Evolutionary conservation across 2,888 invertebrate species (phyloP), one percentile per base, ranked within the genome.

Genomic region (Cephalotes varians): DNA sequence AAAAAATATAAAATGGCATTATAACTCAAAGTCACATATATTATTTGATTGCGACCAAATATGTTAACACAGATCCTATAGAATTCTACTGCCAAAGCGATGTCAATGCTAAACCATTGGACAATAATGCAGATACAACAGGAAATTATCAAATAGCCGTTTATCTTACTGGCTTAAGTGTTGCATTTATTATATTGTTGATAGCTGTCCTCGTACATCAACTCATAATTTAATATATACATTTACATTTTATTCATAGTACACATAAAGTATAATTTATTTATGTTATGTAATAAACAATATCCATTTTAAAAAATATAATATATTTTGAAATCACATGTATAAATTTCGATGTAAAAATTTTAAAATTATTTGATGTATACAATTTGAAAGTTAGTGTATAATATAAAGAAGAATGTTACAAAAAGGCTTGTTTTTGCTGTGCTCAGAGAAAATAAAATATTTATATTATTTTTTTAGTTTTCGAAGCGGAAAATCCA

Each of bases 151-250:
- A 96, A 91, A 95, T 96, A 58, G 95, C 81, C 54, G 44, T 96
- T 94, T 96, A 96, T 90, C 94, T 96, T 40, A 95, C 95, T 2
- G 96, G 96, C 62, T 95, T 97, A 77, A 95, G 95, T 62, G 95
- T 96, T 88, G 96, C 97, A 15, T 94, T 97, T 92, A 90, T 97
- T 6, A 96, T 97, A 47, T 93, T 96, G 0, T 87, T 96, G 31
- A 92, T 96, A 49, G 96, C 97, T 34, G 95, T 97, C 84, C 91
- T 97, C 54, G 93, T 97, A 83, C 96, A 97, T 91, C 96, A 93
- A 82, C 34, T 91, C 34, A 44, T 31, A 7, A 18, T 65, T 49
- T 77, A 77, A 77, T 56, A 10, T 49, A 37, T 72, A n/a, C 10
- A 31, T 60, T 25, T 31, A 3, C 0, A 15, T 51, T 74, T 64